phyloP scores from a whole-genome alignment of 2,888 invertebrate species.

The Drosophila longiperda region DNA sequence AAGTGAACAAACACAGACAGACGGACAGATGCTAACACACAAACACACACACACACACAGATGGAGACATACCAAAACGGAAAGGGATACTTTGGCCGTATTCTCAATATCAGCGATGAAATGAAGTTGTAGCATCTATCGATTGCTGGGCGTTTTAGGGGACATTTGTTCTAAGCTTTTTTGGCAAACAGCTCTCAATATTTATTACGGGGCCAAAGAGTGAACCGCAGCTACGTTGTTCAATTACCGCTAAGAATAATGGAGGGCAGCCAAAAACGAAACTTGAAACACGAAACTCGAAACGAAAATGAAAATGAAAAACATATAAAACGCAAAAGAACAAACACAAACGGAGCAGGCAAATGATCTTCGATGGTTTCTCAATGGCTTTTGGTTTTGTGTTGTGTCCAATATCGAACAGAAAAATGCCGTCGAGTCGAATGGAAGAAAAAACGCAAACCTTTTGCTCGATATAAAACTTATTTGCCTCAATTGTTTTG shows the following conservation, averaged over 20 bases:
- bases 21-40: not conserved
- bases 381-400: constrained; percentile 50
- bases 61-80: not conserved
- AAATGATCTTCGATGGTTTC: constrained; percentile 72
- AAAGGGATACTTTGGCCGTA: constrained; percentile 47
- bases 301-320: constrained; percentile 39
- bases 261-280: constrained; percentile 49
- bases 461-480: constrained; percentile 58
- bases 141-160: constrained; percentile 42
- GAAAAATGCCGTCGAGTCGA: constrained; percentile 33
- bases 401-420: constrained; percentile 43
- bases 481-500: constrained; percentile 54
- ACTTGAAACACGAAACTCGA: constrained; percentile 43
- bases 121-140: constrained; percentile 62
- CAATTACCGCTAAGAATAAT: constrained; percentile 80
- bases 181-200: constrained; percentile 62
- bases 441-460: constrained; percentile 59
- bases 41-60: not conserved
- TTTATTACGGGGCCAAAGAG: constrained; percentile 63
- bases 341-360: constrained; percentile 21
- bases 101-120: constrained; percentile 57
- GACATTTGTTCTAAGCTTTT: constrained; percentile 69
- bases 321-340: constrained; percentile 37
- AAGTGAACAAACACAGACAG: constrained; percentile 1
- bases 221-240: constrained; percentile 69